A percentile compares a stretch with the other conserved stretches of the same genome.
Conservation (phyloP, 2,797 vertebrate species). For the Malacoctenus gilli region DNA sequence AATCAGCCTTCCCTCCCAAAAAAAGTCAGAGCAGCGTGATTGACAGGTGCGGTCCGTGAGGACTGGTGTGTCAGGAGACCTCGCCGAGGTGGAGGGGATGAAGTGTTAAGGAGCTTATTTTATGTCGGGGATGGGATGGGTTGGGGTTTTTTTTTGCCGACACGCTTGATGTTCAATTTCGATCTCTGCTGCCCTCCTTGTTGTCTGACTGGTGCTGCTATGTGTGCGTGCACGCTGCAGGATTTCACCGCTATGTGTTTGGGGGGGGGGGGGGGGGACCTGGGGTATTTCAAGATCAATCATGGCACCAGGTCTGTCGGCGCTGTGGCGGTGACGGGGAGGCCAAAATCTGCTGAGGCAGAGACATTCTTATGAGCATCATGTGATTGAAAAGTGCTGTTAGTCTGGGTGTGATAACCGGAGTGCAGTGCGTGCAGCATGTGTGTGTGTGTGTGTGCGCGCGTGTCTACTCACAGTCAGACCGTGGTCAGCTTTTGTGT, state of each 20-base stretch:
- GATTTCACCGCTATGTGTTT: constrained; percentile 37
- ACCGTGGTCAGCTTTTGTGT: constrained; percentile 23
- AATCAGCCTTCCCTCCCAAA: constrained; percentile 50
- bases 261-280: constrained; percentile 12
- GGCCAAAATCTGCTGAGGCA: constrained; percentile 46
- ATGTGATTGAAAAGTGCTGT: constrained; percentile 59
- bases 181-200: constrained; percentile 46
- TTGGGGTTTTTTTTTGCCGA: constrained; percentile 39
- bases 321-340: constrained; percentile 23
- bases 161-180: constrained; percentile 31
- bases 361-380: constrained; percentile 49
- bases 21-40: constrained; percentile 48
- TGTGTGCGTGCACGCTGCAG: constrained; percentile 25
- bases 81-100: constrained; percentile 17
- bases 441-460: too few relatives aligned
- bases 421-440: constrained; percentile 25
- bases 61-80: constrained; percentile 45
- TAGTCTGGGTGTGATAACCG: constrained; percentile 53
- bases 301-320: constrained; percentile 5
- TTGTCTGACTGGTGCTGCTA: constrained; percentile 32
- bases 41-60: constrained; percentile 59
- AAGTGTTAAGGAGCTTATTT: constrained; percentile 38
- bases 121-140: too few relatives aligned
- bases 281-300: constrained; percentile 15
- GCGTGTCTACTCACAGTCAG: constrained; percentile 32